A percentile compares a stretch with the other conserved stretches of the same genome.
Conservation (phyloP, 2,797 vertebrate genomes). For the Myotis daubentonii region DNA sequence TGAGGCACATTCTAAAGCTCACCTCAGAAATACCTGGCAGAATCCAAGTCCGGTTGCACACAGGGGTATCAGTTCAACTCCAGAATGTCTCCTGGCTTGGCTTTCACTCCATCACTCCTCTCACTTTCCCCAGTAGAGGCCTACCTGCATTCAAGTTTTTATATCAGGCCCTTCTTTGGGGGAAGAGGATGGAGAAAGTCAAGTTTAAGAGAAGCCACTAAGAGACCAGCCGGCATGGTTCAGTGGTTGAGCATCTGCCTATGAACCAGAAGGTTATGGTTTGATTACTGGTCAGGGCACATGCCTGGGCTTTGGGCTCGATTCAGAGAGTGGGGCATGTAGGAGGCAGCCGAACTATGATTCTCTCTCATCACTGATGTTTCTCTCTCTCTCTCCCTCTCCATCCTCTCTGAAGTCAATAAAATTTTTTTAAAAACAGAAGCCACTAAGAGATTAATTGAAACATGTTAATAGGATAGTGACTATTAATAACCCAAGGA, state of each 20-base stretch:
- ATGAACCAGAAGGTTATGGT: too few relatives aligned
- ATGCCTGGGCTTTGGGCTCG: too few relatives aligned
- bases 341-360: too few relatives aligned
- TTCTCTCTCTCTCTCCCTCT: too few relatives aligned
- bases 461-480: neutral
- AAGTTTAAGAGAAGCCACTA: slow-evolving; percentile 5
- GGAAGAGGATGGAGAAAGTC: neutral
- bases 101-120: neutral
- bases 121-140: neutral
- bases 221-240: neutral
- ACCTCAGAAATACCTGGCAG: neutral
- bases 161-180: neutral
- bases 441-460: slow-evolving; percentile 12
- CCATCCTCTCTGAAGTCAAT: too few relatives aligned
- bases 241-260: too few relatives aligned
- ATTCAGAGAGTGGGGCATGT: too few relatives aligned
- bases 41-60: neutral
- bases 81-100: neutral
- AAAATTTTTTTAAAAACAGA: neutral
- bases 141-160: neutral
- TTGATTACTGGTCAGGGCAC: too few relatives aligned
- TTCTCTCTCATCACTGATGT: too few relatives aligned
- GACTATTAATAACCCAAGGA: neutral
- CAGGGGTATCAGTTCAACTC: neutral
- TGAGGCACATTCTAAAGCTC: neutral